A percentile compares a stretch with the other conserved stretches of the same genome.
These are phyloP conservation scores for Spilogale gracilis DNA, from an alignment of 2,113 vertebrate species.

Conservation along the genomic window DNA sequence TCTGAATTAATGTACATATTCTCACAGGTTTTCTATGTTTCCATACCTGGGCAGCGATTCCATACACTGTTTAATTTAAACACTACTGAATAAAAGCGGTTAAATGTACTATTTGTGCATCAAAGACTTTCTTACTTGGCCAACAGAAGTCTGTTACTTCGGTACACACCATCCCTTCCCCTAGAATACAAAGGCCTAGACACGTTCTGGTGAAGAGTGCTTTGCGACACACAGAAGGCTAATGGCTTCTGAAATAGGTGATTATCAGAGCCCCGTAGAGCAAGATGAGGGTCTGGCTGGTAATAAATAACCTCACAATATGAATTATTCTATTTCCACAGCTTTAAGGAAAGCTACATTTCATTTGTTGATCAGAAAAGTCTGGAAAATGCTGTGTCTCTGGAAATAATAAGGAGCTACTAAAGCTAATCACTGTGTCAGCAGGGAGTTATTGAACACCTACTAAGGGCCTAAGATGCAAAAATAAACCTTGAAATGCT, in stretches of 20 bases:
- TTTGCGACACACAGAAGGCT: slow-evolving; percentile 74
- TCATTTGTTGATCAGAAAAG: slow-evolving; percentile 72
- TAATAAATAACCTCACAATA: slow-evolving; percentile 80
- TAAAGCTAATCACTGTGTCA: slow-evolving; percentile 64
- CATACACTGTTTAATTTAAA: slow-evolving; percentile 81
- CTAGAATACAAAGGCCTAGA: slow-evolving; percentile 74
- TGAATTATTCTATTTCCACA: slow-evolving; percentile 82
- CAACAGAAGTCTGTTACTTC: slow-evolving; percentile 78
- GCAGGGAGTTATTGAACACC: slow-evolving; percentile 65
- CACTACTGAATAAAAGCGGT: slow-evolving; percentile 76
- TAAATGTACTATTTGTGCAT: slow-evolving; percentile 80
- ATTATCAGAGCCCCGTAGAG: slow-evolving; percentile 81
- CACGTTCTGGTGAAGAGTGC: slow-evolving; percentile 30
- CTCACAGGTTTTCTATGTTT: slow-evolving; percentile 70
- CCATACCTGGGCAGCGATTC: slow-evolving; percentile 72
- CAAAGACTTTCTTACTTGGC: slow-evolving; percentile 79
- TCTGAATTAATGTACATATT: slow-evolving; percentile 71
- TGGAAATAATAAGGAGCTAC: slow-evolving; percentile 72
- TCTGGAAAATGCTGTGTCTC: slow-evolving; percentile 72
- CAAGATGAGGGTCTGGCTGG: slow-evolving; percentile 77
- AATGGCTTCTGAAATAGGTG: slow-evolving; percentile 82
- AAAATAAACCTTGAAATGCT: slow-evolving; percentile 41
- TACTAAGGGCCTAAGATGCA: slow-evolving; percentile 54
- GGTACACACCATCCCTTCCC: slow-evolving; percentile 57
- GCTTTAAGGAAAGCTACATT: slow-evolving; percentile 75